Conservation (phyloP, 2,888 invertebrate species). For the Listrodromus nycthemerus region DNA sequence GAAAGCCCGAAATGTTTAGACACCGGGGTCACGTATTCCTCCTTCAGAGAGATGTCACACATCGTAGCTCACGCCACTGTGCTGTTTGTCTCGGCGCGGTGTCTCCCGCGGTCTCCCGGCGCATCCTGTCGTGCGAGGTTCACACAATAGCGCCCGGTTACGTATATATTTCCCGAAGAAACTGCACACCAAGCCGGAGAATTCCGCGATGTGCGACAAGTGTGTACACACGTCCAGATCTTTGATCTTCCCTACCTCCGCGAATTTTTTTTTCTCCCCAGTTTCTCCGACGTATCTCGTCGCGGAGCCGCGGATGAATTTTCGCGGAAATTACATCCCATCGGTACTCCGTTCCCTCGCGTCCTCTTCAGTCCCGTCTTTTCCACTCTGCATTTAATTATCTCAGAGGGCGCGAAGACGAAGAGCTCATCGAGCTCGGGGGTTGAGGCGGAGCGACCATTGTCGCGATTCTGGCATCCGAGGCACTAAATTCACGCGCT, state of each 20-base stretch:
- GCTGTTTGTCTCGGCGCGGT: constrained; percentile 18
- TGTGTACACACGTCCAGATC: constrained; percentile 48
- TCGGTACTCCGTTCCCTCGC: too few species aligned
- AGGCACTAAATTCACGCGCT: constrained; percentile 29
- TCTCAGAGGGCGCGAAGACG: constrained; percentile 15
- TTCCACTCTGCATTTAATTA: constrained; percentile 3
- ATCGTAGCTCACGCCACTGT: not conserved
- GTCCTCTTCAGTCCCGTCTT: too few species aligned
- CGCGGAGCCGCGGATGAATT: not conserved
- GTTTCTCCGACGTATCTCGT: not conserved
- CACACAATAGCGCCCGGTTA: not conserved
- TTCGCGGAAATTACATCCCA: too few species aligned
- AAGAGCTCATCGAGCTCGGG: not conserved
- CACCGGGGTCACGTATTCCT: not conserved
- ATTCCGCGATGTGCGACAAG: constrained; percentile 24
- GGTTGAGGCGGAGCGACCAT: not conserved
- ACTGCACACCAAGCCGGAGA: not conserved
- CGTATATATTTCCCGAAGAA: not conserved
- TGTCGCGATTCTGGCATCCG: constrained; percentile 23
- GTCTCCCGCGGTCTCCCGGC: constrained; percentile 11
- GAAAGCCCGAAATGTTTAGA: not conserved
- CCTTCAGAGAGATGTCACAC: constrained; percentile 15
- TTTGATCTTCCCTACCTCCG: constrained; percentile 36
- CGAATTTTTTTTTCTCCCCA: constrained; percentile 24
- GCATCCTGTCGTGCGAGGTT: constrained; percentile 3